Percentiles rank a stretch among this genome's conserved stretches.
These are phyloP conservation scores for Hoplodrina blanda DNA, from an alignment of 2,888 invertebrate genomes.

Conservation along the genomic window DNA sequence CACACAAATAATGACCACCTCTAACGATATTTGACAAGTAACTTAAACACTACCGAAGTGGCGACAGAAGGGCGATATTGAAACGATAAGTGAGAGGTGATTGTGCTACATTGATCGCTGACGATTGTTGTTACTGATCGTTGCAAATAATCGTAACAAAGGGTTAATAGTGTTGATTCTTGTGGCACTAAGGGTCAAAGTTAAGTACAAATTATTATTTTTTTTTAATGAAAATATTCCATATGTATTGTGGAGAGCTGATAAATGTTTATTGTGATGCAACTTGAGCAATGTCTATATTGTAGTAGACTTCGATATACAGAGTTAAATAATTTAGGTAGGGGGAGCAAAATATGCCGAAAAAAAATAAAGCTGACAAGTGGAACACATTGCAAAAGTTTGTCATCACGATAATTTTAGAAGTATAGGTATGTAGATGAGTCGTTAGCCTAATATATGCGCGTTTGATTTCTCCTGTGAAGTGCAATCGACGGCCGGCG, in stretches of 20 bases:
- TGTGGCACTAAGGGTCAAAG: neutral
- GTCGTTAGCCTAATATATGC: constrained; percentile 42
- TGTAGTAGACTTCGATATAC: no score
- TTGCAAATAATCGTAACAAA: neutral
- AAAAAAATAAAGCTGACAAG: no score
- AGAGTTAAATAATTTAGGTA: no score
- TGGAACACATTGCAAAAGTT: neutral
- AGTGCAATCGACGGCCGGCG: constrained; percentile 11
- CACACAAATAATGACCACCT: constrained; percentile 73
- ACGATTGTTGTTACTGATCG: neutral
- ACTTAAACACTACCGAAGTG: constrained; percentile 61
- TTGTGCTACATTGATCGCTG: neutral
- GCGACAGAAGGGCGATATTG: constrained; percentile 25
- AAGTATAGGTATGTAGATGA: neutral
- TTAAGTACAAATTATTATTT: no score
- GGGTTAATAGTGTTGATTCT: neutral
- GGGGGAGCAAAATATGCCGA: no score
- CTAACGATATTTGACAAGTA: constrained; percentile 71
- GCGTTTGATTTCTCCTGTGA: constrained; percentile 35
- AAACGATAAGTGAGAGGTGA: constrained; percentile 31
- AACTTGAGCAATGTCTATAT: no score
- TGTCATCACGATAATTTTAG: neutral
- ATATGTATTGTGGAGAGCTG: no score
- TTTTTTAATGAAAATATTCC: no score
- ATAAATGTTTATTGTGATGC: no score